These are phyloP conservation scores for Ophion slaviceki DNA, from an alignment of 2,888 invertebrate genomes.

Conservation along the genomic window DNA sequence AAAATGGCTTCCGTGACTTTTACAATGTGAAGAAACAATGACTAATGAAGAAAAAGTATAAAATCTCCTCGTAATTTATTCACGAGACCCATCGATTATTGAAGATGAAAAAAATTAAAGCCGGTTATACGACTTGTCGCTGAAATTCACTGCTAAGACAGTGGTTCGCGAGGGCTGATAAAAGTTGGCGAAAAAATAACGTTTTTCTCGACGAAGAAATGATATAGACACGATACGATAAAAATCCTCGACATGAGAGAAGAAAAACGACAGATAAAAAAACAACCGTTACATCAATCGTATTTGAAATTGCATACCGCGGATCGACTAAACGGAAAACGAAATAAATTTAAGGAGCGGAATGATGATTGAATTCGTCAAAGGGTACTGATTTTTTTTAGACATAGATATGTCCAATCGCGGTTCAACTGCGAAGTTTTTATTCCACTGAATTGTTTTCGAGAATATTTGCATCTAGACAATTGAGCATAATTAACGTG, in stretches of 20 bases:
- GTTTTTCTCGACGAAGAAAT: slow-evolving; percentile 40
- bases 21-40: slow-evolving; percentile 27
- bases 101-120: background rate
- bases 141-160: slow-evolving; percentile 33
- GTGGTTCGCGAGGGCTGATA: background rate
- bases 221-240: slow-evolving; percentile 7
- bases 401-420: background rate
- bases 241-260: slow-evolving; percentile 6
- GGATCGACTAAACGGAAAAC: slow-evolving; percentile 13
- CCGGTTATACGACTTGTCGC: slow-evolving; percentile 15
- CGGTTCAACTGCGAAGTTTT: background rate
- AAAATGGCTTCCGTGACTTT: slow-evolving; percentile 36
- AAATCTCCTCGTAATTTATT: slow-evolving; percentile 13
- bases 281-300: slow-evolving; percentile 3
- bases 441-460: background rate
- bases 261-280: slow-evolving; percentile 17
- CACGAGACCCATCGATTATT: slow-evolving; percentile 45
- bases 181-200: slow-evolving; percentile 10
- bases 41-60: slow-evolving; percentile 32
- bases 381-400: background rate
- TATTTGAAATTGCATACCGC: slow-evolving; percentile 50
- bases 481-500: background rate
- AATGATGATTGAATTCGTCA: background rate
- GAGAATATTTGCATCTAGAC: background rate
- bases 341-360: slow-evolving; percentile 18